phyloP scores from a whole-genome alignment of 1,140 invertebrate genomes.

The Meloidogyne floridensis region DNA sequence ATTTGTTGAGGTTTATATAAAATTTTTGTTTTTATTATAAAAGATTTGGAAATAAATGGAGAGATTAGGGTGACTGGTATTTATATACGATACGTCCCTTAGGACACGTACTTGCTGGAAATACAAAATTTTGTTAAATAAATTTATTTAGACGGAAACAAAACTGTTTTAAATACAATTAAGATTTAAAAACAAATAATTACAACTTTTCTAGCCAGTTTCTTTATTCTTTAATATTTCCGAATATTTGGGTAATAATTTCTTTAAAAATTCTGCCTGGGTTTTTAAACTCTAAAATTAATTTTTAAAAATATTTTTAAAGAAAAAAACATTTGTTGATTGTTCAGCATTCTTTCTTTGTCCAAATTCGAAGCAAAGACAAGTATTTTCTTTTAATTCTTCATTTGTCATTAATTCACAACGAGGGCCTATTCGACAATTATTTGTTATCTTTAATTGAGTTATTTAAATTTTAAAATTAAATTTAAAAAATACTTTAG shows the following conservation, averaged over 20 bases:
- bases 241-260: constrained; percentile 20
- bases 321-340: constrained; percentile 21
- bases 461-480: not conserved
- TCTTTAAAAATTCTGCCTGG: constrained; percentile 27
- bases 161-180: no score
- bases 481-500: constrained; percentile 8
- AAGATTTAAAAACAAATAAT: not conserved
- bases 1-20: constrained; percentile 1
- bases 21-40: not conserved
- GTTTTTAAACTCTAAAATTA: constrained; percentile 19
- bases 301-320: not conserved
- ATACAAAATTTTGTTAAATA: not conserved
- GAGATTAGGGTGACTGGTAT: no score
- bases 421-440: constrained; percentile 42
- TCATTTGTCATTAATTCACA: constrained; percentile 38
- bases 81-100: no score
- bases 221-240: constrained; percentile 22
- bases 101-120: not conserved
- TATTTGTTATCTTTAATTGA: constrained; percentile 18
- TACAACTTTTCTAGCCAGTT: not conserved
- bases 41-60: not conserved
- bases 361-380: constrained; percentile 35
- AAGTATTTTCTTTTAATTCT: constrained; percentile 25
- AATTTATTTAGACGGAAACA: no score
- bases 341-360: constrained; percentile 26